Conservation (phyloP, 2,888 invertebrate genomes). For the Mythimna impura region DNA sequence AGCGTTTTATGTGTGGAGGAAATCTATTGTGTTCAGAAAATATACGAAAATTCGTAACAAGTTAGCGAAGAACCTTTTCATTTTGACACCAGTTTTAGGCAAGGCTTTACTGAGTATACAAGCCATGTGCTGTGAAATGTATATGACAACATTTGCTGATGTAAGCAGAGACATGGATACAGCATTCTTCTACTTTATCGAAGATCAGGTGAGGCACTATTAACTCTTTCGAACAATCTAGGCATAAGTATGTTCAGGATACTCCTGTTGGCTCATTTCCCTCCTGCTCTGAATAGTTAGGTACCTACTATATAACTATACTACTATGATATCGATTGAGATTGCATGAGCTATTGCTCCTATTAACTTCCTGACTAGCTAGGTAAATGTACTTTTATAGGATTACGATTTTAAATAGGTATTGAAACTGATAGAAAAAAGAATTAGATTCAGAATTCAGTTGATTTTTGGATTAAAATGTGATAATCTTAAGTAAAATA, state of each 20-base stretch:
- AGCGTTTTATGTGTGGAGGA: slow-evolving; percentile 95
- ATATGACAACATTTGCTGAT: slow-evolving; percentile 92
- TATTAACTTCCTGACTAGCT: no score
- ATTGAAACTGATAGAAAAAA: no score
- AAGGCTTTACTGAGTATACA: slow-evolving; percentile 93
- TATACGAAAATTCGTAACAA: slow-evolving; percentile 90
- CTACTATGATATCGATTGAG: no score
- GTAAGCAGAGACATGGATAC: slow-evolving; percentile 85
- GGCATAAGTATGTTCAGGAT: not conserved
- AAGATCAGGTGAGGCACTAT: slow-evolving; percentile 90
- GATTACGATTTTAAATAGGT: no score
- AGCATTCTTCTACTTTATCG: slow-evolving; percentile 93
- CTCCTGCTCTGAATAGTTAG: not conserved
- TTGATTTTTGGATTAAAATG: no score
- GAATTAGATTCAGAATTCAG: no score
- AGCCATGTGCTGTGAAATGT: slow-evolving; percentile 92
- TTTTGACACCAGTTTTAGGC: slow-evolving; percentile 93
- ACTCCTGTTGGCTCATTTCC: not conserved
- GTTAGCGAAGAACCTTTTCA: slow-evolving; percentile 93
- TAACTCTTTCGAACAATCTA: not conserved
- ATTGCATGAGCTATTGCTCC: no score
- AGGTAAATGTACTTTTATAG: no score
- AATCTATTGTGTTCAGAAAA: slow-evolving; percentile 93
- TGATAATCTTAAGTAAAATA: no score
- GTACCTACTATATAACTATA: no score